Evolutionary conservation across 2,888 invertebrate genomes (phyloP).

Genomic region (Meiosimyza platycephala): DNA sequence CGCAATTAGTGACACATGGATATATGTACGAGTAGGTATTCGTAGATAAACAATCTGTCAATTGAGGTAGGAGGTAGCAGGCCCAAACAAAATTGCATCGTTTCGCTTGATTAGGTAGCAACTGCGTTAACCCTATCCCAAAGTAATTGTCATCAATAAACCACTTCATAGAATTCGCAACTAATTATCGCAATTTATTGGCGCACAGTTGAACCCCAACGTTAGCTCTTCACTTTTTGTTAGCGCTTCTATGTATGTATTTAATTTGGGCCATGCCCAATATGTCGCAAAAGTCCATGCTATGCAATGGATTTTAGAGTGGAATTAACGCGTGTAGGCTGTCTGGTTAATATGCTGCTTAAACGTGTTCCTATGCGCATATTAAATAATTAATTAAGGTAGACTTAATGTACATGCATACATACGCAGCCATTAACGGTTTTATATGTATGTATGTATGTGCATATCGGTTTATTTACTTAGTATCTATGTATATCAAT

Average conservation of each 20-base stretch:
- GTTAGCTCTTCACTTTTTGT: neutral
- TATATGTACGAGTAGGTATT: neutral
- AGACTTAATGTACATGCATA: neutral
- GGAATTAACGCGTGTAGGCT: constrained; percentile 7
- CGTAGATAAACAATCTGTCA: neutral
- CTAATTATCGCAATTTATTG: constrained; percentile 37
- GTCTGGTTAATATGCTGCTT: constrained; percentile 15
- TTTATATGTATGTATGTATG: neutral
- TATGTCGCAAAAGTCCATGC: no score
- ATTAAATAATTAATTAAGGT: constrained; percentile 34
- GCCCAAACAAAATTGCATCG: neutral
- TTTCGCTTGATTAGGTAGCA: neutral
- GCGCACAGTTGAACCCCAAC: constrained; percentile 31
- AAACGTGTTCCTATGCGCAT: constrained; percentile 22
- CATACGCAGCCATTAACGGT: neutral
- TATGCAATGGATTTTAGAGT: neutral
- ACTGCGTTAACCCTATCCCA: neutral
- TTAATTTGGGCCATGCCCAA: no score
- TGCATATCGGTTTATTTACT: no score
- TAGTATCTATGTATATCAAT: neutral
- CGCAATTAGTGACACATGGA: constrained; percentile 63
- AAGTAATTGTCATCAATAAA: no score
- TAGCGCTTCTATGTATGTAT: no score
- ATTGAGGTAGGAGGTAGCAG: neutral
- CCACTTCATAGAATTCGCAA: neutral